Evolutionary conservation across 2,888 invertebrate species (phyloP).

Genomic region (Crioceris asparagi): DNA sequence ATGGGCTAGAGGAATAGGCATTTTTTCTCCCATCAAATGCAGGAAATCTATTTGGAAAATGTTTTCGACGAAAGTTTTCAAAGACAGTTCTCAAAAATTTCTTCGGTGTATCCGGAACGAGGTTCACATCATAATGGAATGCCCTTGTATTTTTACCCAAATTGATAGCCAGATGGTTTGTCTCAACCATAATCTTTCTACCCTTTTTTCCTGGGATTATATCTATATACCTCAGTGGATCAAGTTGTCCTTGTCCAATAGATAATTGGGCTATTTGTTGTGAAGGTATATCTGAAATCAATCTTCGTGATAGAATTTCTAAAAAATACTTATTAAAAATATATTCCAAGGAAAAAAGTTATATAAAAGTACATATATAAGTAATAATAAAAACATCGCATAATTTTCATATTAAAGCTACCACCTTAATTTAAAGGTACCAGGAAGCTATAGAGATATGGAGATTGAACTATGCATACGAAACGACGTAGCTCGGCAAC

Average conservation of each 20-base stretch:
- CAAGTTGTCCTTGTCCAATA: not conserved
- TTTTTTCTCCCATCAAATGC: conserved; percentile 68
- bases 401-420: too few species aligned
- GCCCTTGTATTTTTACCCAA: conserved; percentile 32
- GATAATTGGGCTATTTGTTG: too few species aligned
- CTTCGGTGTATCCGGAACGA: conserved; percentile 60
- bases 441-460: too few species aligned
- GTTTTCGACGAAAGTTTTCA: conserved; percentile 26
- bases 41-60: conserved; percentile 41
- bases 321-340: too few species aligned
- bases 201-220: conserved; percentile 35
- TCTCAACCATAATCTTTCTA: conserved; percentile 32
- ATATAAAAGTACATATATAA: too few species aligned
- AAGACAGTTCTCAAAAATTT: conserved; percentile 43
- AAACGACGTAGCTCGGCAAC: too few species aligned
- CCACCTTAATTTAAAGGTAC: too few species aligned
- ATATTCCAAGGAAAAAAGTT: too few species aligned
- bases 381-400: too few species aligned
- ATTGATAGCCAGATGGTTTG: conserved; percentile 50
- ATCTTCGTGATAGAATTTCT: too few species aligned
- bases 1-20: conserved; percentile 43
- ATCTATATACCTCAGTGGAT: conserved; percentile 1
- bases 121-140: conserved; percentile 74
- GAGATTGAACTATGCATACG: too few species aligned
- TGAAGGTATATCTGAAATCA: too few species aligned